Evolutionary conservation across 2,888 invertebrate species (phyloP).

Genomic region (Hypsopygia costalis): DNA sequence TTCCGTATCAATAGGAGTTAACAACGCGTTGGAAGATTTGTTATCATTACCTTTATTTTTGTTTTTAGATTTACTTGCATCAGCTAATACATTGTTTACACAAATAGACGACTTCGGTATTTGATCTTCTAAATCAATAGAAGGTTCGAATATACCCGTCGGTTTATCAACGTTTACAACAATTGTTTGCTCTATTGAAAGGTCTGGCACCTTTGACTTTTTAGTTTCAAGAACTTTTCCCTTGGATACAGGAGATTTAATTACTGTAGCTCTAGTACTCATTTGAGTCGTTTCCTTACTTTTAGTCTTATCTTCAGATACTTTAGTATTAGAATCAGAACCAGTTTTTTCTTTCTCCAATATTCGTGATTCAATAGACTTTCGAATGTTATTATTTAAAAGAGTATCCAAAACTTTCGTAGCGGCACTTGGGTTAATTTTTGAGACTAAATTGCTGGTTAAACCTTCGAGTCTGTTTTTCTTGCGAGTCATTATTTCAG

Average conservation of each 20-base stretch:
- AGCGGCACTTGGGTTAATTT: constrained; percentile 79
- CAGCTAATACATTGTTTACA: constrained; percentile 51
- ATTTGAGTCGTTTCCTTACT: constrained; percentile 56
- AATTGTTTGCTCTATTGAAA: constrained; percentile 39
- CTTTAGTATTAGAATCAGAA: constrained; percentile 39
- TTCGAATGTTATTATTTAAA: constrained; percentile 71
- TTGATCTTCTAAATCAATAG: constrained; percentile 84
- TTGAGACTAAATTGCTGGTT: constrained; percentile 81
- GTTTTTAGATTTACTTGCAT: constrained; percentile 60
- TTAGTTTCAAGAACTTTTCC: constrained; percentile 70
- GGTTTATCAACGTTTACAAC: constrained; percentile 76
- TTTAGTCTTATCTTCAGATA: constrained; percentile 53
- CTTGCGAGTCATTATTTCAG: constrained; percentile 82
- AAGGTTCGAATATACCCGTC: constrained; percentile 86
- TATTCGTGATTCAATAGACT: constrained; percentile 73
- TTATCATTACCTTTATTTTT: constrained; percentile 44
- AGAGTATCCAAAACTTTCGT: constrained; percentile 76
- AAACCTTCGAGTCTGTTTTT: constrained; percentile 83
- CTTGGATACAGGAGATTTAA: constrained; percentile 79
- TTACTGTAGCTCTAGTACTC: constrained; percentile 78
- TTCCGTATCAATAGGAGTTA: constrained; percentile 60
- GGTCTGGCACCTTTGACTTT: constrained; percentile 53
- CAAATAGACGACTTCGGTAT: constrained; percentile 81
- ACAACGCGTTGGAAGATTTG: constrained; percentile 42
- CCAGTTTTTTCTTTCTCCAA: constrained; percentile 64